Base-by-base conservation (phyloP, 64 coral and sea anemone species). In the Montipora capricornis region DNA sequence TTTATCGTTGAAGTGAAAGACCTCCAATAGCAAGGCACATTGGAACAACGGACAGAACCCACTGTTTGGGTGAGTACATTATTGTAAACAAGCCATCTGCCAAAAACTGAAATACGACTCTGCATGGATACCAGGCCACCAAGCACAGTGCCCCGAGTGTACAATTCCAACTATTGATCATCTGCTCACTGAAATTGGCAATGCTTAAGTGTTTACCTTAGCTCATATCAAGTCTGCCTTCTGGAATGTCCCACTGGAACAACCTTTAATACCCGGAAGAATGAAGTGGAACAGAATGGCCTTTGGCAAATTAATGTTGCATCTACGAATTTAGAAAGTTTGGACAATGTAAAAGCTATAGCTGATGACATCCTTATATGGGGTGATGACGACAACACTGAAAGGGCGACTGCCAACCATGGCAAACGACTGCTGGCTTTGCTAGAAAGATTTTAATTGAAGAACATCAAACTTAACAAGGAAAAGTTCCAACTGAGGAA, bases 321-420 rank as follows among this genome's bases (percentile, higher is more conserved):
- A 58, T 48, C 52, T 1, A 75, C 79, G 26, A 69, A 77, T 44
- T 89, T 89, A 68, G 88, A 64, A 2, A 75, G 13, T 79, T 50
- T 37, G 74, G 58, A 9, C 2, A 75, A 37, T 66, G 59, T 68
- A 1, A 77, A 67, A 64, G 22, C 88, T 19, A 89, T 89, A 10
- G 88, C 73, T 47, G 75, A 88, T 89, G 58, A 77, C 20, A 68
- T 85, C 26, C 58, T 85, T 1, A 24, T 85, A 13, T 85, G 82
- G 82, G 82, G 82, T 85, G 82, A 85, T 29, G 82, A 60, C 4
- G 17, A 68, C 57, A 76, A 16, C 49, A 76, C 2, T 44, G 87
- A 89, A 44, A 20, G 77, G 44, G 87, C 73, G 49, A 89, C 74
- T 37, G 7, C 46, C 13, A 77, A 13, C 71, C 49, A 89, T 77